Percentiles rank a stretch among this genome's conserved stretches.
phyloP scores from a whole-genome alignment of 2,888 invertebrate species.

The Microchrysa polita region DNA sequence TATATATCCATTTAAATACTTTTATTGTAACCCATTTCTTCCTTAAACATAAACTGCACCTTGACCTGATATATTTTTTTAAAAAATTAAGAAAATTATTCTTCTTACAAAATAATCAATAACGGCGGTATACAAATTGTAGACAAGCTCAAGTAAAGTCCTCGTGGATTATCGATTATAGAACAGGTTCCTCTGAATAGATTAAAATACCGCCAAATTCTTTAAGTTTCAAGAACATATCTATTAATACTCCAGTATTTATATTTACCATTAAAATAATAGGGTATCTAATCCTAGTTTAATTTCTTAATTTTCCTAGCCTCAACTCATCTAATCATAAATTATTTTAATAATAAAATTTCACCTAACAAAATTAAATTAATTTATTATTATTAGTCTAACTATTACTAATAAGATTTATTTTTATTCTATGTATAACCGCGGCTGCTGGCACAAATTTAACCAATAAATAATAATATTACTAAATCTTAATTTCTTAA shows the following conservation, averaged over 20 bases:
- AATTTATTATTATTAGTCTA: conserved; percentile 58
- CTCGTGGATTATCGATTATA: conserved; percentile 73
- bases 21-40: conserved; percentile 75
- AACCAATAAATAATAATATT: conserved; percentile 69
- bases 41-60: conserved; percentile 75
- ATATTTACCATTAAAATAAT: conserved; percentile 66
- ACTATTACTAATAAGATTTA: conserved; percentile 66
- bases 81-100: conserved; percentile 66
- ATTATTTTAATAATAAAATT: conserved; percentile 67
- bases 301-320: conserved; percentile 62
- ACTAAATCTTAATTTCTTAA: conserved; percentile 71
- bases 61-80: conserved; percentile 73
- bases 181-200: conserved; percentile 76
- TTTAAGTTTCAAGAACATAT: conserved; percentile 73
- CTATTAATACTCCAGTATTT: conserved; percentile 68
- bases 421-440: conserved; percentile 72
- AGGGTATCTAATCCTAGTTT: conserved; percentile 78
- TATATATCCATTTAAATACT: conserved; percentile 63
- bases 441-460: conserved; percentile 78
- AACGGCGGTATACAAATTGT: conserved; percentile 64
- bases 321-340: conserved; percentile 63
- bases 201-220: conserved; percentile 77
- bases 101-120: conserved; percentile 64
- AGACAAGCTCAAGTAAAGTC: conserved; percentile 66
- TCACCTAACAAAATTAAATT: conserved; percentile 67